Conservation (phyloP, 2,888 invertebrate species). For the Xestia xanthographa region DNA sequence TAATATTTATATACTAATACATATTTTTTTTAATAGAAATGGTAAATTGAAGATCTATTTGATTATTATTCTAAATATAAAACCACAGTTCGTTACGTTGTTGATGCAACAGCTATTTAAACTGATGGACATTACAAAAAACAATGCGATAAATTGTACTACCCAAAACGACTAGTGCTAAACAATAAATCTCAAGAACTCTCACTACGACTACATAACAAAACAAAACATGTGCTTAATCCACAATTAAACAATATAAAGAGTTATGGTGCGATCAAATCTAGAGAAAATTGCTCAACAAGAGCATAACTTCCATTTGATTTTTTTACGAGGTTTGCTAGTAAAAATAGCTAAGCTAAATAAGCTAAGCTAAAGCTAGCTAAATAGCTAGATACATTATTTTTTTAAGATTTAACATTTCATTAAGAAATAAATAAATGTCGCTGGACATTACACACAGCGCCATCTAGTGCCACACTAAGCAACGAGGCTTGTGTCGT, state of each 20-base stretch:
- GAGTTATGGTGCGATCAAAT: neutral
- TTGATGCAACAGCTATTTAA: neutral
- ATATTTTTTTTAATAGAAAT: neutral
- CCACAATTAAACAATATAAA: slow-evolving; percentile 15
- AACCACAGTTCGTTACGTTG: neutral
- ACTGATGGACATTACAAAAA: neutral
- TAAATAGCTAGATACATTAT: neutral
- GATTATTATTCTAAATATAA: neutral
- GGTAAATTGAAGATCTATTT: neutral
- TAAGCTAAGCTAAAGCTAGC: too few species aligned
- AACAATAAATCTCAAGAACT: slow-evolving; percentile 12
- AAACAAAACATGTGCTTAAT: slow-evolving; percentile 28
- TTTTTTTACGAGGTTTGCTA: neutral
- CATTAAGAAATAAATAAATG: neutral
- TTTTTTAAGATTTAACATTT: neutral
- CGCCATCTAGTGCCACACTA: too few species aligned
- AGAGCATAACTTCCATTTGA: neutral
- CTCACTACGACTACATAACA: neutral
- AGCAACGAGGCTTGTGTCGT: too few species aligned
- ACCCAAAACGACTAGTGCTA: slow-evolving; percentile 3
- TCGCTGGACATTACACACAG: too few species aligned
- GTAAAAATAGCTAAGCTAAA: neutral
- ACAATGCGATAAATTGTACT: neutral
- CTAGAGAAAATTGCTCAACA: neutral
- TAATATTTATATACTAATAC: too few species aligned